Percentiles rank a stretch among this genome's conserved stretches.
Evolutionary conservation across 2,797 vertebrate species (phyloP).

Genomic region (Florisuga fusca): DNA sequence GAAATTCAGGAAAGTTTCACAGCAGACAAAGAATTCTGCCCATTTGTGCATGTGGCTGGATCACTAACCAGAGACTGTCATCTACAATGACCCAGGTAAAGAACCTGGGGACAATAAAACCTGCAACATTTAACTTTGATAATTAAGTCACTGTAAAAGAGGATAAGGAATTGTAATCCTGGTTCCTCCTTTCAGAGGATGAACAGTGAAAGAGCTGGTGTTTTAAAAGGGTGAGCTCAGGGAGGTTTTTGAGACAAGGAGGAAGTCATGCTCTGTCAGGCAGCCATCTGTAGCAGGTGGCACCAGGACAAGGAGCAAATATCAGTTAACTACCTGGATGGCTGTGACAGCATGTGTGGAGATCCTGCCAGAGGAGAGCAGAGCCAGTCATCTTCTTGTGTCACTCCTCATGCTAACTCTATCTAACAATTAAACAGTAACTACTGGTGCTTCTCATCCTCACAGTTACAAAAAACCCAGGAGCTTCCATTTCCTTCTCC

Average conservation of each 20-base stretch:
- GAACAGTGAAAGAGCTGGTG: not conserved
- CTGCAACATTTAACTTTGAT: not conserved
- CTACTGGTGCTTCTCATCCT: not conserved
- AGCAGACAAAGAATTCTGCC: not conserved
- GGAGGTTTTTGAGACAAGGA: not conserved
- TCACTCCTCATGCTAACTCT: not conserved
- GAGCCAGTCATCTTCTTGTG: not conserved
- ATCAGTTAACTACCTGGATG: not conserved
- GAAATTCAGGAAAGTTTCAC: not conserved
- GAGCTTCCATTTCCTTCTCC: not conserved
- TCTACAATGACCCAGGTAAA: not conserved
- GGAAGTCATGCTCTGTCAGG: not conserved
- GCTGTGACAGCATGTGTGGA: not conserved
- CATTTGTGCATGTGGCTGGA: fast-evolving
- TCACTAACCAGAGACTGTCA: not conserved
- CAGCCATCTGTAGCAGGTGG: not conserved
- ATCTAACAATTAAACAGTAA: not conserved
- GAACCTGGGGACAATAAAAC: not conserved
- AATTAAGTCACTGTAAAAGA: not conserved
- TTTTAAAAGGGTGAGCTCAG: not conserved
- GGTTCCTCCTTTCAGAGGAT: not conserved
- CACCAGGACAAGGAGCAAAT: not conserved
- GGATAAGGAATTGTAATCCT: not conserved
- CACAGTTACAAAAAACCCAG: not conserved
- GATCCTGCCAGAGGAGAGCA: not conserved